Evolutionary conservation across 1,140 invertebrate genomes (phyloP).

Genomic region (Harpegnathos saltator): DNA sequence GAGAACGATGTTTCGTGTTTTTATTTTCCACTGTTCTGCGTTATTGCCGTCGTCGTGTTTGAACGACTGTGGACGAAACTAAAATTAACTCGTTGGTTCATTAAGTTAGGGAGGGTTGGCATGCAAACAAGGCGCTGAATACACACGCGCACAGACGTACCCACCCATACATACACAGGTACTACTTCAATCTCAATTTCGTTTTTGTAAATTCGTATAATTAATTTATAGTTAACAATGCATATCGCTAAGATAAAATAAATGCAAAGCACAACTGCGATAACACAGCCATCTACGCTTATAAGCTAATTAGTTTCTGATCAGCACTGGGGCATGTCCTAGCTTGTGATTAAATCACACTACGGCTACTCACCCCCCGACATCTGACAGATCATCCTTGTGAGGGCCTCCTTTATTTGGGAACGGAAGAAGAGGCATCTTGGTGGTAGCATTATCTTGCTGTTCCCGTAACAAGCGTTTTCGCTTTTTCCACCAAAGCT

Average conservation of each 20-base stretch:
- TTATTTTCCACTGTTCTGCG: slow-evolving; percentile 71
- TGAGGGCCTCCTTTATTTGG: slow-evolving; percentile 81
- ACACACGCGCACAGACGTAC: not conserved
- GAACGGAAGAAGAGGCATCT: slow-evolving; percentile 78
- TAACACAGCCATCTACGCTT: slow-evolving; percentile 74
- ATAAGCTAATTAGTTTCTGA: slow-evolving; percentile 76
- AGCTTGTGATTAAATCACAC: slow-evolving; percentile 71
- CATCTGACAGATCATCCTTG: slow-evolving; percentile 86
- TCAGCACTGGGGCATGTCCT: slow-evolving; percentile 69
- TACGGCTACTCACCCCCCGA: slow-evolving; percentile 87
- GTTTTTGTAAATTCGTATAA: slow-evolving; percentile 14
- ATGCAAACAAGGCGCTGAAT: slow-evolving; percentile 66
- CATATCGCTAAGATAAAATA: slow-evolving; percentile 72
- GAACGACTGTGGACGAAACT: slow-evolving; percentile 75
- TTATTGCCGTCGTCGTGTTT: slow-evolving; percentile 72
- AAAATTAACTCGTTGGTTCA: slow-evolving; percentile 74
- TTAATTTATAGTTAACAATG: slow-evolving; percentile 56
- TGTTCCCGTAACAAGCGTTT: slow-evolving; percentile 93
- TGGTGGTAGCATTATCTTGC: slow-evolving; percentile 86
- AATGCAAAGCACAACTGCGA: slow-evolving; percentile 78
- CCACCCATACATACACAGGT: slow-evolving; percentile 37
- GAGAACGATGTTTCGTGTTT: slow-evolving; percentile 65
- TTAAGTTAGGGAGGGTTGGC: slow-evolving; percentile 54
- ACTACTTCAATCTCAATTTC: slow-evolving; percentile 59
- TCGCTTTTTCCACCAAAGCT: slow-evolving; percentile 98